Base-by-base conservation (phyloP, 2,113 vertebrate species). In the Hystrix brachyura region DNA sequence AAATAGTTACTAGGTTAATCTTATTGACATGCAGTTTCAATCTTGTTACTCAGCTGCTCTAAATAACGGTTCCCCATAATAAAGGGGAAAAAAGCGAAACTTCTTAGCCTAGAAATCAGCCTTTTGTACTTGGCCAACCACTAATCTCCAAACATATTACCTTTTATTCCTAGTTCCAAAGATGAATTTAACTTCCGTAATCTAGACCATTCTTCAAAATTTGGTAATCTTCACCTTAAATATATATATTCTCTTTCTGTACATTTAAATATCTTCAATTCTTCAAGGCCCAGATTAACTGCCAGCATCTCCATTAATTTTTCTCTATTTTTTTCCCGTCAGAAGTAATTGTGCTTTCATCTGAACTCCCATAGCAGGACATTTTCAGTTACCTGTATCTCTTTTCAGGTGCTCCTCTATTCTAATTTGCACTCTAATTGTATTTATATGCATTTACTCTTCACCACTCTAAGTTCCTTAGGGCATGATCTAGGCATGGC, bases 401-500 rank as follows among this genome's bases (percentile, higher is more conserved):
- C 64, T 38, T 59, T 90, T 34, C 14, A 13, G 12, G 27, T 76
- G 5, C 3, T 29, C 2, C 69, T 94, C n/a, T 83, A 57, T 65
- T 87, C 43, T 85, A 94, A 92, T 92, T 94, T 92, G 89, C 78
- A 72, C 62, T 88, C 62, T 25, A 92, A 79, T 82, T 91, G 38
- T 74, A 81, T 82, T 91, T 81, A 86, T 85, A 86, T 67, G 12
- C 34, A 57, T 85, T 96, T 94, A 90, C 87, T 92, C 59, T 95
- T 76, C 55, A 11, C 32, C 72, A 51, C 29, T 94, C 9, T 46
- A 38, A 76, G 29, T 88, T 96, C 53, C 65, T 71, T 67, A n/a
- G 57, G 53, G 18, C 72, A 51, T 87, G 57, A 87, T 92, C 48
- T 38, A 85, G 34, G 53, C 83, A 84, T 87, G 48, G 9, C 15